Evolutionary conservation across 2,113 vertebrate species (phyloP).

Genomic region (Balaeniceps rex): DNA sequence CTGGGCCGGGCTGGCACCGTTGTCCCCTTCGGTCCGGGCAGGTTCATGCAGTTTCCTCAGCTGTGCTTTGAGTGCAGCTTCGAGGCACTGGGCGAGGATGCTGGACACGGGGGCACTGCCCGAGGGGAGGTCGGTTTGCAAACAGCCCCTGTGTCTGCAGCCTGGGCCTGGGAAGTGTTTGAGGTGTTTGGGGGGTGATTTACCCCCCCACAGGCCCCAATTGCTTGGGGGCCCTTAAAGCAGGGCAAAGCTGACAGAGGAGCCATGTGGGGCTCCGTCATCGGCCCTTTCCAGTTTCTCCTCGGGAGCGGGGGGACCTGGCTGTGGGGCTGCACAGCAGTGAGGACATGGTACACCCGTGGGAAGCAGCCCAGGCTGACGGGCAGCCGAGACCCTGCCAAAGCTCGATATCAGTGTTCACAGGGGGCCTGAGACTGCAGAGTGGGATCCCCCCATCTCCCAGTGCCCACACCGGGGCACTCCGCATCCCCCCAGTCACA

Average conservation of each 20-base stretch:
- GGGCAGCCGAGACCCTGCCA: background rate
- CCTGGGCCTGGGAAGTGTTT: rapidly evolving
- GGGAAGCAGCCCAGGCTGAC: background rate
- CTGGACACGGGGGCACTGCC: background rate
- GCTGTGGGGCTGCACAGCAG: rapidly evolving
- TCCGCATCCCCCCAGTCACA: background rate
- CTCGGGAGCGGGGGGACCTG: rapidly evolving
- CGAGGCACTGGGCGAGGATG: background rate
- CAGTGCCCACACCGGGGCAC: background rate
- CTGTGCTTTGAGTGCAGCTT: background rate
- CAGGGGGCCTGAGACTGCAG: background rate
- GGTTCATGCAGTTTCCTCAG: background rate
- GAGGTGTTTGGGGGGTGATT: background rate
- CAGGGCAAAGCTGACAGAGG: background rate
- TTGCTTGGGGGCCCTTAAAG: background rate
- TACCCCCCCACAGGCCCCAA: too few relatives aligned
- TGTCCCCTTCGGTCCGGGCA: background rate
- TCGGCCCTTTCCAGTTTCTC: background rate
- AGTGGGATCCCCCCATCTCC: too few relatives aligned
- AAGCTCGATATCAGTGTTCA: background rate
- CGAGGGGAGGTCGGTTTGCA: rapidly evolving
- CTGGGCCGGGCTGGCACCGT: rapidly evolving
- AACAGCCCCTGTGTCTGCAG: background rate
- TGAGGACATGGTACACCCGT: background rate
- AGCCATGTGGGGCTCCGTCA: background rate